These are phyloP conservation scores for Azemiops feae DNA, from an alignment of 2,113 vertebrate species.

Conservation along the genomic window DNA sequence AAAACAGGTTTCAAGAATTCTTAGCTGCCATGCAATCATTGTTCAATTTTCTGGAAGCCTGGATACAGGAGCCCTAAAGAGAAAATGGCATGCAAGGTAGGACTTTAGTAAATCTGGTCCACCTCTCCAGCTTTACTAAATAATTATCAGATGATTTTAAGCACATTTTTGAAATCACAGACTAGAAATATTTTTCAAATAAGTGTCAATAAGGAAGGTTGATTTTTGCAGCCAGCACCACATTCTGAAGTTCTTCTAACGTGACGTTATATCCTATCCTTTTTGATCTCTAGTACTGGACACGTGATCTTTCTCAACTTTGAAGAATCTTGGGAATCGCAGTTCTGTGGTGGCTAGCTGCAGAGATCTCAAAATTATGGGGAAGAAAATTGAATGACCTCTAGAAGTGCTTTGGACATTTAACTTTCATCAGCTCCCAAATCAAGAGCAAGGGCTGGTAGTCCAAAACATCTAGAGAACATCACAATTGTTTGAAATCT, in stretches of 20 bases:
- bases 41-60: not conserved
- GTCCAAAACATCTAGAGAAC: not conserved
- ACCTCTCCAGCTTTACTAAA: not conserved
- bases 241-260: not conserved
- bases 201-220: not conserved
- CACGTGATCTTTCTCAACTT: not conserved
- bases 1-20: not conserved
- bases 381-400: not conserved
- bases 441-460: not conserved
- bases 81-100: not conserved
- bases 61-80: not conserved
- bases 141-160: not conserved
- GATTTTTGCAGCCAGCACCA: not conserved
- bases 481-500: not conserved
- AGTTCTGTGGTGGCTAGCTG: not conserved
- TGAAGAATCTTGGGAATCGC: not conserved
- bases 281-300: not conserved
- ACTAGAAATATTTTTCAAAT: not conserved
- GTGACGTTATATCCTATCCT: not conserved
- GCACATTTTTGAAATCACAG: not conserved
- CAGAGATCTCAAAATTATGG: not conserved
- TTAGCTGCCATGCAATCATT: not conserved
- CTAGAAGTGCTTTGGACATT: not conserved
- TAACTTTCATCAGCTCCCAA: not conserved
- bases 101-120: not conserved